These are phyloP conservation scores for Agriopis marginaria DNA, from an alignment of 2,888 invertebrate genomes.

Conservation along the genomic window DNA sequence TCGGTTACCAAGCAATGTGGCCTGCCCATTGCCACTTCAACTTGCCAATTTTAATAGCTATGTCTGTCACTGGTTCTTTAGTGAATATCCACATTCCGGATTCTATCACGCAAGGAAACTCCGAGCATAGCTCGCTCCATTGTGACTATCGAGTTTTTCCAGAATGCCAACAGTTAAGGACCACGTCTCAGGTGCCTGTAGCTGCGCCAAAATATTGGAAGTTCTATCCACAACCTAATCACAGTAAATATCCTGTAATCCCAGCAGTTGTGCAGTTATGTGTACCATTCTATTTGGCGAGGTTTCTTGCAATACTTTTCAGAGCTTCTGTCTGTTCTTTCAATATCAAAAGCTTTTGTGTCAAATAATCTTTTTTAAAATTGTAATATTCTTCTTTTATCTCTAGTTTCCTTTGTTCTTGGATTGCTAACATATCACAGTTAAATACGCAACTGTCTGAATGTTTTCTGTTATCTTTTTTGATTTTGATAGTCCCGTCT, in stretches of 20 bases:
- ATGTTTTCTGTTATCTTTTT: conserved; percentile 59
- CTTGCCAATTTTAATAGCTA: too few species aligned
- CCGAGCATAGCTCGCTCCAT: too few species aligned
- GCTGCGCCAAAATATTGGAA: too few species aligned
- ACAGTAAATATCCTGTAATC: not conserved
- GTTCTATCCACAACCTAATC: too few species aligned
- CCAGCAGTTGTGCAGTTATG: not conserved
- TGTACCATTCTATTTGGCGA: conserved; percentile 52
- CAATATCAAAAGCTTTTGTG: conserved; percentile 71
- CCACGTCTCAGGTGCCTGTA: too few species aligned
- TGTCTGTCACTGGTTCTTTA: too few species aligned
- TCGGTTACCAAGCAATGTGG: too few species aligned
- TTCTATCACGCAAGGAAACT: too few species aligned
- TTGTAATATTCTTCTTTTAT: conserved; percentile 77
- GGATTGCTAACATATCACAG: conserved; percentile 70
- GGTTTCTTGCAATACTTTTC: conserved; percentile 73
- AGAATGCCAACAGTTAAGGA: too few species aligned
- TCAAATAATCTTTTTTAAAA: conserved; percentile 78
- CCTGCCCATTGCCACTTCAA: too few species aligned
- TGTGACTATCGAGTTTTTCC: too few species aligned
- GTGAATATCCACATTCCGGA: too few species aligned
- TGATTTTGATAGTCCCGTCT: conserved; percentile 49
- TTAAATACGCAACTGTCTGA: conserved; percentile 67
- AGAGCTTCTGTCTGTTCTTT: conserved; percentile 79
- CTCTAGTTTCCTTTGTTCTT: conserved; percentile 71